phyloP scores from a whole-genome alignment of 2,113 vertebrate species.

The Sinocyclocheilus anshuiensis region DNA sequence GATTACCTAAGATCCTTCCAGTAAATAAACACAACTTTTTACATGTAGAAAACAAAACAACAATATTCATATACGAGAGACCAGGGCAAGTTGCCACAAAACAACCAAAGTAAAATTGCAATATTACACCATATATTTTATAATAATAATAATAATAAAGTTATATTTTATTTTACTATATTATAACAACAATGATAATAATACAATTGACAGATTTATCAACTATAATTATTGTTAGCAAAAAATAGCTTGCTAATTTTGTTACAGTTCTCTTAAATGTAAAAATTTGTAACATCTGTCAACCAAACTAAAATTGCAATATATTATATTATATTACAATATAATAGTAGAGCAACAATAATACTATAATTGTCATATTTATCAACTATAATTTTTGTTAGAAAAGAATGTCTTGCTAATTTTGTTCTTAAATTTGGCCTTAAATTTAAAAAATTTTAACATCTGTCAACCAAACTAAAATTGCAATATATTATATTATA shows the following conservation, averaged over 20 bases:
- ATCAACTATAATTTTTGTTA: neutral
- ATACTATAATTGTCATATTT: neutral
- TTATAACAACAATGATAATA: neutral
- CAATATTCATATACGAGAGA: too few relatives aligned
- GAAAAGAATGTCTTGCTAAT: neutral
- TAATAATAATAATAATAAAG: neutral
- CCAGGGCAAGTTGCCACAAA: too few relatives aligned
- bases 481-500: neutral
- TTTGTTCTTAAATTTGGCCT: neutral
- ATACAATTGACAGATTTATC: neutral
- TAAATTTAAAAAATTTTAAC: neutral
- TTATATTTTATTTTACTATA: neutral
- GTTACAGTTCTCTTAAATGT: neutral
- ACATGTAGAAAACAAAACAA: neutral
- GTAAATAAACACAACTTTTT: slow-evolving; percentile 27
- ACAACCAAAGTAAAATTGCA: too few relatives aligned
- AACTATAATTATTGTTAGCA: too few relatives aligned
- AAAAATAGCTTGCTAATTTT: neutral
- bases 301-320: neutral
- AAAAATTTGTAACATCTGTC: neutral
- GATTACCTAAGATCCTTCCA: slow-evolving; percentile 2
- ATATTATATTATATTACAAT: neutral
- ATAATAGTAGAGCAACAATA: neutral
- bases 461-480: neutral
- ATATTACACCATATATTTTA: too few relatives aligned